phyloP scores from a whole-genome alignment of 2,888 invertebrate species.

The Herminia tarsipennalis region DNA sequence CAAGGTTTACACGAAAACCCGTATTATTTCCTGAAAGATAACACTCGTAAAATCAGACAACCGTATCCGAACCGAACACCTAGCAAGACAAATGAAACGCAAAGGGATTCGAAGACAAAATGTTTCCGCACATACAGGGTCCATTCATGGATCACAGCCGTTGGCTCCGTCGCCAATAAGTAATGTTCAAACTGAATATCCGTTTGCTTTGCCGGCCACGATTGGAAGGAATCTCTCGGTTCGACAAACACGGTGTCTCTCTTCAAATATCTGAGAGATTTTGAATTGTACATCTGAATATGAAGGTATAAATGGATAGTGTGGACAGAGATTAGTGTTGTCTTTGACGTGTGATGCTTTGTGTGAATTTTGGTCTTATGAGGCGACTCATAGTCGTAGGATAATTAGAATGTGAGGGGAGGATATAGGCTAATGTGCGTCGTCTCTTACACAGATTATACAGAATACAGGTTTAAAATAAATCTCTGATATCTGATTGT shows the following conservation, averaged over 20 bases:
- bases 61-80: conserved; percentile 6
- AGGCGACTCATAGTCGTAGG: too few relatives aligned
- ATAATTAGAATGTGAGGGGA: too few relatives aligned
- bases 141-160: conserved; percentile 60
- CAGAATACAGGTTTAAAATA: too few relatives aligned
- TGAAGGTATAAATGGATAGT: neutral
- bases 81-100: conserved; percentile 21
- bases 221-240: conserved; percentile 57
- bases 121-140: conserved; percentile 20
- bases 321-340: neutral
- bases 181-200: conserved; percentile 57
- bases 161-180: conserved; percentile 46
- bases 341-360: neutral
- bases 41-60: conserved; percentile 5
- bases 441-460: too few relatives aligned
- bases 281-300: conserved; percentile 44
- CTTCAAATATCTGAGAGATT: conserved; percentile 46
- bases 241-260: conserved; percentile 59
- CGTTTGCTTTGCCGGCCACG: conserved; percentile 61
- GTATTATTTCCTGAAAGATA: neutral
- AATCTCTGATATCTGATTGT: too few relatives aligned
- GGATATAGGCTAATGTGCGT: too few relatives aligned
- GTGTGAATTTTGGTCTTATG: too few relatives aligned
- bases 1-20: neutral
- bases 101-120: conserved; percentile 24